A percentile compares a stretch with the other conserved stretches of the same genome.
phyloP scores from a whole-genome alignment of 2,797 vertebrate species.

The Scomberomorus guttatus region DNA sequence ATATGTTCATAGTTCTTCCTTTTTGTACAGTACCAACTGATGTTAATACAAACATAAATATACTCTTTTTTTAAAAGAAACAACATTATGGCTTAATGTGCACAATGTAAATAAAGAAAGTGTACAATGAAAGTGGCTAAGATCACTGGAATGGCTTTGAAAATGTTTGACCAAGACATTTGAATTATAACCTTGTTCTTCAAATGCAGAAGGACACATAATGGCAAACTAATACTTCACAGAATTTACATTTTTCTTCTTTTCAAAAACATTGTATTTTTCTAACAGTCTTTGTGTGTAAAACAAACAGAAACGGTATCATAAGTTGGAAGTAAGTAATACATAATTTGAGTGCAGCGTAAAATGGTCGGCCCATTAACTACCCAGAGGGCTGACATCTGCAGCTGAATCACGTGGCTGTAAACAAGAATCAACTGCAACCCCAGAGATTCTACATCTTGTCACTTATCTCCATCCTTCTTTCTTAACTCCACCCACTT shows the following conservation, averaged over 20 bases:
- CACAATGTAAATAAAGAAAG: slow-evolving; percentile 70
- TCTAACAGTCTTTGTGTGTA: slow-evolving; percentile 82
- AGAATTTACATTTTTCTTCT: slow-evolving; percentile 60
- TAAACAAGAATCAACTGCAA: slow-evolving; percentile 89
- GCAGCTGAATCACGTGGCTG: slow-evolving; percentile 89
- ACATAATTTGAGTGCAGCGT: slow-evolving; percentile 84
- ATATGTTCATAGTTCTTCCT: slow-evolving; percentile 82
- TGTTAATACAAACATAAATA: slow-evolving; percentile 81
- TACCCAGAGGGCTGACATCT: slow-evolving; percentile 86
- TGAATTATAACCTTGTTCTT: slow-evolving; percentile 82
- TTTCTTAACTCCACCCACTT: slow-evolving; percentile 27
- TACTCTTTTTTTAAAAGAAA: slow-evolving; percentile 48
- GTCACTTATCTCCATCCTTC: slow-evolving; percentile 63
- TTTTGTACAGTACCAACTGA: slow-evolving; percentile 85
- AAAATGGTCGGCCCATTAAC: slow-evolving; percentile 81
- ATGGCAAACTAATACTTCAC: slow-evolving; percentile 80
- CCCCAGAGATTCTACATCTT: slow-evolving; percentile 79
- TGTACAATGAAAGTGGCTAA: slow-evolving; percentile 72
- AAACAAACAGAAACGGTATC: slow-evolving; percentile 70
- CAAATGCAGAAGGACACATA: slow-evolving; percentile 86
- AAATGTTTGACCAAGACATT: slow-evolving; percentile 72
- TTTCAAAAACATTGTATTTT: slow-evolving; percentile 62
- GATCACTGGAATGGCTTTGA: slow-evolving; percentile 77
- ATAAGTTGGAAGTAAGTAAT: slow-evolving; percentile 77
- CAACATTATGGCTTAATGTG: slow-evolving; percentile 82